These are phyloP conservation scores for Eledone cirrhosa DNA, from an alignment of 2,888 invertebrate genomes.

Conservation along the genomic window DNA sequence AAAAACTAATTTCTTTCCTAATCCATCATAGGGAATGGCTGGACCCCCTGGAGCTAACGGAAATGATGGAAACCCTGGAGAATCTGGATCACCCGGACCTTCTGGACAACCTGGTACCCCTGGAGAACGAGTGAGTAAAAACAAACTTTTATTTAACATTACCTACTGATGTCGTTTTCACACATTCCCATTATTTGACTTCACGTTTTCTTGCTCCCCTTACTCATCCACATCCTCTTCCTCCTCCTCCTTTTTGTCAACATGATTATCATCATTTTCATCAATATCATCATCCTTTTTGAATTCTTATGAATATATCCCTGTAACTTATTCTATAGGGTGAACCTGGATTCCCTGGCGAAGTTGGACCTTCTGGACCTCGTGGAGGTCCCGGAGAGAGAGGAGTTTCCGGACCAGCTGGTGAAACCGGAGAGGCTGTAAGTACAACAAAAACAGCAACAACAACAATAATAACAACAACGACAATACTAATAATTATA, in stretches of 20 bases:
- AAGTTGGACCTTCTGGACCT: constrained; percentile 46
- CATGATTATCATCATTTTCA: no score
- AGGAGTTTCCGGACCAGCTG: constrained; percentile 68
- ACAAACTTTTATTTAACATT: not conserved
- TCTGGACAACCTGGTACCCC: constrained; percentile 43
- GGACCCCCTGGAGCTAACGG: constrained; percentile 49
- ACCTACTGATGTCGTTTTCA: not conserved
- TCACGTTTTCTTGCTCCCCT: not conserved
- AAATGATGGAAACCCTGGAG: constrained; percentile 44
- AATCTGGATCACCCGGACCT: constrained; percentile 36
- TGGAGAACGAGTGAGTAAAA: constrained; percentile 37
- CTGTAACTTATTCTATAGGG: not conserved
- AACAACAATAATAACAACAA: no score
- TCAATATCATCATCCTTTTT: no score
- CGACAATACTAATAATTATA: no score
- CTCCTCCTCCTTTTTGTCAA: constrained; percentile 20
- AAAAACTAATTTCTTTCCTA: not conserved
- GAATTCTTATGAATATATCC: no score
- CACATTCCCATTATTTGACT: not conserved
- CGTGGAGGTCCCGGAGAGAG: constrained; percentile 69
- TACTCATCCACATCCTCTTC: not conserved
- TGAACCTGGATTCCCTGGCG: constrained; percentile 43
- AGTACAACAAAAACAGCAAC: no score
- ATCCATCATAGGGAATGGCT: constrained; percentile 41
- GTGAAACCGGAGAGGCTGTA: constrained; percentile 3